Conservation (phyloP, 2,797 vertebrate species). For the Labeo calbasu region DNA sequence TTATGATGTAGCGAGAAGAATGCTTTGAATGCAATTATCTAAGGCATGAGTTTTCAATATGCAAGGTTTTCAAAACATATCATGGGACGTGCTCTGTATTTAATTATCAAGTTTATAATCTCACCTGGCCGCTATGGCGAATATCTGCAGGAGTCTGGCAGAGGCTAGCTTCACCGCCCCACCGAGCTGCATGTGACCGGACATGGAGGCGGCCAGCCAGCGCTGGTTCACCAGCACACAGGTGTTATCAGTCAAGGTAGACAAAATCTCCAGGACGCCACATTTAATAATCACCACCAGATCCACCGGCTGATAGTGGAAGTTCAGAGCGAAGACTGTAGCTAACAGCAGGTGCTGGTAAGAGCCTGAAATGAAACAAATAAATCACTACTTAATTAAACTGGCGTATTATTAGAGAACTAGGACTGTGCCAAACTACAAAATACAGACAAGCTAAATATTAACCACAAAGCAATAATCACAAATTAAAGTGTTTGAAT, state of each 20-base stretch:
- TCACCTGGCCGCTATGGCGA: slow-evolving; percentile 83
- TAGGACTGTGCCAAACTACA: background rate
- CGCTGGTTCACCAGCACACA: slow-evolving; percentile 80
- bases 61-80: background rate
- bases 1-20: background rate
- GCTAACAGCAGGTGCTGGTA: slow-evolving; percentile 82
- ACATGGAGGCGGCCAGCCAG: slow-evolving; percentile 78
- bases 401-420: background rate
- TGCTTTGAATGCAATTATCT: background rate
- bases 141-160: slow-evolving; percentile 80
- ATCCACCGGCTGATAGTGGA: slow-evolving; percentile 80
- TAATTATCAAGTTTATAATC: slow-evolving; percentile 15
- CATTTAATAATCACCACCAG: slow-evolving; percentile 79
- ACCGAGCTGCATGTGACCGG: slow-evolving; percentile 73
- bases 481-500: background rate
- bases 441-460: background rate
- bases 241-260: slow-evolving; percentile 79
- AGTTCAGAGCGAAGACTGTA: slow-evolving; percentile 81
- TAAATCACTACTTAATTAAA: slow-evolving; percentile 5
- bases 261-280: slow-evolving; percentile 80
- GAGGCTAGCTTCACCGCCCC: slow-evolving; percentile 78
- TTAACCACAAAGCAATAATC: background rate
- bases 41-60: background rate
- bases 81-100: background rate
- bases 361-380: slow-evolving; percentile 68